Percentiles rank a stretch among this genome's conserved stretches.
These are phyloP conservation scores for Vidua macroura DNA, from an alignment of 2,113 vertebrate species.

Conservation along the genomic window DNA sequence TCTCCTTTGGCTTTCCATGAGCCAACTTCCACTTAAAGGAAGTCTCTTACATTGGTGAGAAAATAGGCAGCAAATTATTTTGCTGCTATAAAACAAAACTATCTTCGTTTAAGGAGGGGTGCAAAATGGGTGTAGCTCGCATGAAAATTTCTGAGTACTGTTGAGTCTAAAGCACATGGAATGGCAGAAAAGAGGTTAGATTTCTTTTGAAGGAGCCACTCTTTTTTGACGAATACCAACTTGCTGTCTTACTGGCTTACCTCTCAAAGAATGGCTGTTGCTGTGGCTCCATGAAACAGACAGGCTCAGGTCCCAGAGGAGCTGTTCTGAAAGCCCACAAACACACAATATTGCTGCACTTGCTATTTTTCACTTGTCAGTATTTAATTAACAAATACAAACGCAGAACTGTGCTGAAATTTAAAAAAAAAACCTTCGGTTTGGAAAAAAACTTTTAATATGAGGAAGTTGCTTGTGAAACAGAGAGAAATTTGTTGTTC, in stretches of 20 bases:
- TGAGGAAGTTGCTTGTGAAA: conserved; percentile 47
- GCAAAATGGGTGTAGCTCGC: neutral
- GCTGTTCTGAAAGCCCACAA: neutral
- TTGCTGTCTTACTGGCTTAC: neutral
- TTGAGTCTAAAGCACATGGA: neutral
- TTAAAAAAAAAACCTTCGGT: neutral
- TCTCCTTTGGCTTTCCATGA: neutral
- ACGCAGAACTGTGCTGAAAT: neutral
- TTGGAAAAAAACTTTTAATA: neutral
- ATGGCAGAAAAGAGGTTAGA: neutral
- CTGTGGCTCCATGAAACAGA: neutral
- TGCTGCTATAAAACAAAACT: neutral
- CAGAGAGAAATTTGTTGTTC: conserved; percentile 48
- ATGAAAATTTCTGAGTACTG: neutral
- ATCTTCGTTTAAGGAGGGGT: neutral
- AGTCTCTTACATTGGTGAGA: neutral
- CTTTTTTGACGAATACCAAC: neutral
- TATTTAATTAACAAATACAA: conserved; percentile 10
- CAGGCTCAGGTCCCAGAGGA: neutral
- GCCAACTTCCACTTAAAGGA: neutral
- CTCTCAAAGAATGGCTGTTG: neutral
- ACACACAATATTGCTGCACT: neutral
- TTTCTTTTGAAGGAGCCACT: neutral
- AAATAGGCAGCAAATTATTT: neutral
- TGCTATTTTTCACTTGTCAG: neutral